Evolutionary conservation across 2,888 invertebrate species (phyloP).

Genomic region (Macaria liturata): DNA sequence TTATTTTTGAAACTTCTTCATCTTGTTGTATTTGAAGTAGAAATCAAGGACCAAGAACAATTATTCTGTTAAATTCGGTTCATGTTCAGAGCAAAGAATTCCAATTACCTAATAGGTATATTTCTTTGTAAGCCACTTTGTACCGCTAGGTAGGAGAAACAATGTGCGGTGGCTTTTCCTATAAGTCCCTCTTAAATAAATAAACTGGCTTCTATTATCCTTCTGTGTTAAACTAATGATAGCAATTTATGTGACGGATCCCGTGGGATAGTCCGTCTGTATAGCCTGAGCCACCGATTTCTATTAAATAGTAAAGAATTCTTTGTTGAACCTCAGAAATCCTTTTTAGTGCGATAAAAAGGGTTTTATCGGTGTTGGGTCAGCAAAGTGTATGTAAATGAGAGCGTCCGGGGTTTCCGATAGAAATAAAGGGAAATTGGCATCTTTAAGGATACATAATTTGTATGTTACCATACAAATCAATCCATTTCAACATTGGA

Average conservation of each 20-base stretch:
- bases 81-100: slow-evolving; percentile 4
- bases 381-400: slow-evolving; percentile 80
- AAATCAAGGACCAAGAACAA: slow-evolving; percentile 33
- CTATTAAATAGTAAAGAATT: slow-evolving; percentile 59
- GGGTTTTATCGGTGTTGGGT: slow-evolving; percentile 76
- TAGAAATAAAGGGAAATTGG: slow-evolving; percentile 65
- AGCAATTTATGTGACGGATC: slow-evolving; percentile 44
- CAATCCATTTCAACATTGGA: slow-evolving; percentile 16
- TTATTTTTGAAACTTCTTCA: slow-evolving; percentile 44
- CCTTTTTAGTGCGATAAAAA: slow-evolving; percentile 72
- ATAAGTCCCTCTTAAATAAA: slow-evolving; percentile 29
- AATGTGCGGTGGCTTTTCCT: slow-evolving; percentile 13
- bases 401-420: slow-evolving; percentile 58
- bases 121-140: neutral
- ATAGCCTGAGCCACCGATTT: slow-evolving; percentile 44
- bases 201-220: slow-evolving; percentile 33
- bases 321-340: slow-evolving; percentile 66
- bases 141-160: too few species aligned
- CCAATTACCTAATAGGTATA: neutral
- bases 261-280: slow-evolving; percentile 38
- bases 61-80: neutral
- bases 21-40: slow-evolving; percentile 46
- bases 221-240: slow-evolving; percentile 39
- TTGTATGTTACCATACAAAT: slow-evolving; percentile 34
- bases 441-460: slow-evolving; percentile 53